Conservation (phyloP, 1,140 invertebrate species). For the Drosophila suzukii region DNA sequence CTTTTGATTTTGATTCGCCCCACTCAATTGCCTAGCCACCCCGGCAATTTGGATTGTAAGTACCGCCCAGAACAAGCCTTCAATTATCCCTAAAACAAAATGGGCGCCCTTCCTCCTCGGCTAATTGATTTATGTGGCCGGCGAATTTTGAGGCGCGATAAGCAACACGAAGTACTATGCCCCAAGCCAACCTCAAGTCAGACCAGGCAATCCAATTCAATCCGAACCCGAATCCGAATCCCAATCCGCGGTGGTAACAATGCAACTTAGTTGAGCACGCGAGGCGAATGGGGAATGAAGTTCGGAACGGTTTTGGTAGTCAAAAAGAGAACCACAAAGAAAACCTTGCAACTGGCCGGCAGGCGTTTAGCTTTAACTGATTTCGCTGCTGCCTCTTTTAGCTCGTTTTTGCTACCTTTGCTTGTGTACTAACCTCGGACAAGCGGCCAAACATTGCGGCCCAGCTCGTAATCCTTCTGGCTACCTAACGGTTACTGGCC, state of each 20-base stretch:
- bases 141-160: conserved; percentile 62
- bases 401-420: conserved; percentile 1
- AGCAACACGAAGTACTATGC: conserved; percentile 56
- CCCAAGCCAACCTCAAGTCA: conserved; percentile 15
- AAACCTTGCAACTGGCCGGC: conserved; percentile 54
- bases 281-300: conserved; percentile 60
- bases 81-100: conserved; percentile 37
- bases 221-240: neutral
- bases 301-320: conserved; percentile 31
- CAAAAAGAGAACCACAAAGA: conserved; percentile 20
- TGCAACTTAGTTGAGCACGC: conserved; percentile 45
- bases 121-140: conserved; percentile 74
- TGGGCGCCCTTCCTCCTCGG: conserved; percentile 19
- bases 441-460: conserved; percentile 48
- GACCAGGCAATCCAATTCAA: conserved; percentile 15
- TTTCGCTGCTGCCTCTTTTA: conserved; percentile 39
- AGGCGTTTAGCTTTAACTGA: conserved; percentile 74
- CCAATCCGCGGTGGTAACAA: conserved; percentile 23
- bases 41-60: conserved; percentile 16
- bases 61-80: conserved; percentile 6
- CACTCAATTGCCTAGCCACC: conserved; percentile 1
- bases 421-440: conserved; percentile 60
- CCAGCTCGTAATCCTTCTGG: conserved; percentile 50
- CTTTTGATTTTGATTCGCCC: conserved; percentile 11
- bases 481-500: conserved; percentile 60